phyloP scores from a whole-genome alignment of 2,888 invertebrate genomes.

The Arctia plantaginis region DNA sequence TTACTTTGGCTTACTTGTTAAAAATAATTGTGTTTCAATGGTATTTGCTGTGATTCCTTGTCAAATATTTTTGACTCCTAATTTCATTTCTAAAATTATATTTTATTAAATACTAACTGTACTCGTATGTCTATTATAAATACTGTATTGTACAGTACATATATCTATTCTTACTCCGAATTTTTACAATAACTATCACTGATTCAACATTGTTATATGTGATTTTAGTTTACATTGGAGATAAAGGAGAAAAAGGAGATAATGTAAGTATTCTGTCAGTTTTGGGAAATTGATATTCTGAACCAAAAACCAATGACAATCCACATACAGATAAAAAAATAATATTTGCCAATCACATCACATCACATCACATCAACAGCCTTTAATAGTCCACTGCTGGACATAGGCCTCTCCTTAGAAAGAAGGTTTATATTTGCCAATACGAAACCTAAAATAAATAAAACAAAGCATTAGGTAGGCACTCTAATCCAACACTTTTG shows the following conservation, averaged over 20 bases:
- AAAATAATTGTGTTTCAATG: not conserved
- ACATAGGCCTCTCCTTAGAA: too few species aligned
- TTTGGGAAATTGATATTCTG: not conserved
- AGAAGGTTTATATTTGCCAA: too few species aligned
- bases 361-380: too few species aligned
- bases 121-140: not conserved
- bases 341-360: too few species aligned
- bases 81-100: not conserved
- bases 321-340: not conserved
- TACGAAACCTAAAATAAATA: slow-evolving; percentile 29
- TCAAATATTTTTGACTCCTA: not conserved
- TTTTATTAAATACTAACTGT: not conserved
- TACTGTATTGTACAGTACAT: not conserved
- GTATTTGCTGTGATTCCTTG: not conserved
- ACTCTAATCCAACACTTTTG: slow-evolving; percentile 54
- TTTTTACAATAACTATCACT: not conserved
- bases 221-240: slow-evolving; percentile 67
- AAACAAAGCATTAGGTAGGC: slow-evolving; percentile 40
- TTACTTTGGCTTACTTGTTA: slow-evolving; percentile 13
- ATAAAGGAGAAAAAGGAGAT: slow-evolving; percentile 66
- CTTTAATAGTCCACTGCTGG: too few species aligned
- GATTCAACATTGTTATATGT: not conserved
- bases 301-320: not conserved
- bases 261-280: slow-evolving; percentile 63
- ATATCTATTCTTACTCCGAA: not conserved